phyloP scores from a whole-genome alignment of 1,140 invertebrate species.

The Sycobia sp. region DNA sequence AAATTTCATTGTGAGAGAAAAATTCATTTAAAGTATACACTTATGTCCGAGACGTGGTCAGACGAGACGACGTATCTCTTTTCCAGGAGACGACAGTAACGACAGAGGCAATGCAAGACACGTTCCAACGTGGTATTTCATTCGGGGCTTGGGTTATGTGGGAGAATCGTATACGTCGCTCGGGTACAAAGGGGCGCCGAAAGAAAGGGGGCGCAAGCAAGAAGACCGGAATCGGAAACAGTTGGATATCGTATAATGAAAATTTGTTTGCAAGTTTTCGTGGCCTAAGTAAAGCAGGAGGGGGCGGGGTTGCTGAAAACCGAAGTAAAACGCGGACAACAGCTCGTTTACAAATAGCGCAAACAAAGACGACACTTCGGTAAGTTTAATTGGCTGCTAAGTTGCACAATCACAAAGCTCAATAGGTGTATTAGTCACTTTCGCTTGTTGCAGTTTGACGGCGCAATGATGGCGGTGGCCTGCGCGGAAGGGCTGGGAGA shows the following conservation, averaged over 20 bases:
- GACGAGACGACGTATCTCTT: conserved; percentile 17
- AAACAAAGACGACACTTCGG: neutral
- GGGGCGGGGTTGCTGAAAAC: too few species aligned
- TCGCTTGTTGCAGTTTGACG: too few species aligned
- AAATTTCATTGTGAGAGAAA: too few species aligned
- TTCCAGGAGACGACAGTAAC: neutral
- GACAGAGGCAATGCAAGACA: conserved; percentile 7
- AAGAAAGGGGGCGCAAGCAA: too few species aligned
- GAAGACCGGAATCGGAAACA: neutral
- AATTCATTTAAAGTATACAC: conserved; percentile 16
- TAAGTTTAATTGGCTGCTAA: conserved; percentile 6
- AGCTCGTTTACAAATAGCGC: neutral
- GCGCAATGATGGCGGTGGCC: too few species aligned
- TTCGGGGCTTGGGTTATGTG: conserved; percentile 17
- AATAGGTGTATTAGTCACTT: neutral
- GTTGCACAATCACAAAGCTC: neutral
- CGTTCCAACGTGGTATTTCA: conserved; percentile 22
- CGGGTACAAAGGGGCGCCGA: conserved; percentile 1
- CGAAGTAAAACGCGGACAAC: too few species aligned
- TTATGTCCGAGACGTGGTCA: neutral
- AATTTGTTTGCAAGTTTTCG: neutral
- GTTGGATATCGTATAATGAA: too few species aligned
- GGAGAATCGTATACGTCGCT: conserved; percentile 10
- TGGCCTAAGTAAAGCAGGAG: too few species aligned
- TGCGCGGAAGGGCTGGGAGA: too few species aligned